A percentile compares a stretch with the other conserved stretches of the same genome.
These are phyloP conservation scores for Borostomias antarcticus DNA, from an alignment of 2,797 vertebrate genomes.

Conservation along the genomic window DNA sequence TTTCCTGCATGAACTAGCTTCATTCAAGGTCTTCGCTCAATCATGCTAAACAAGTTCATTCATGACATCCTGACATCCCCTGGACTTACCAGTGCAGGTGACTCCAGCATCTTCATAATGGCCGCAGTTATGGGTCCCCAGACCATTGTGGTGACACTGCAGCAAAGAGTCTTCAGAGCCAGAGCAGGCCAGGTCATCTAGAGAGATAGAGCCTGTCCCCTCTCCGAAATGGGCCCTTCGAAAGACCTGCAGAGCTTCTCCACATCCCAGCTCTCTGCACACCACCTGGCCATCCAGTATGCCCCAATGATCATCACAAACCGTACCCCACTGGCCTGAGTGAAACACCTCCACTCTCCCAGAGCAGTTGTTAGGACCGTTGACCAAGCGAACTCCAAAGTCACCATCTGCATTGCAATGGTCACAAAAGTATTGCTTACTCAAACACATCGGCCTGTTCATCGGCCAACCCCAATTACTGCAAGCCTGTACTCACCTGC, in stretches of 20 bases:
- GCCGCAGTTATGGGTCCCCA: constrained; percentile 4
- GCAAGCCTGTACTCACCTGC: constrained; percentile 28
- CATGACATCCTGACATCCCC: too few species aligned
- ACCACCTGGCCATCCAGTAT: constrained; percentile 33
- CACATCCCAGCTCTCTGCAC: constrained; percentile 45
- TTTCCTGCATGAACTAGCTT: too few species aligned
- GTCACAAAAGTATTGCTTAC: too few species aligned
- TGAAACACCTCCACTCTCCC: constrained; percentile 23
- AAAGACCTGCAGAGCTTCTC: neutral
- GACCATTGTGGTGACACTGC: neutral
- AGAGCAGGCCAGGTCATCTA: constrained; percentile 19
- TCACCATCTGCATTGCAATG: too few species aligned
- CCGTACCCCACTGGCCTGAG: constrained; percentile 19
- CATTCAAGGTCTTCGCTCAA: too few species aligned
- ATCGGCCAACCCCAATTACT: neutral
- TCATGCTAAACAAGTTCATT: too few species aligned
- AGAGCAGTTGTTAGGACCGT: neutral
- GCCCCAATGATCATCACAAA: constrained; percentile 32
- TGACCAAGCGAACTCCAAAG: neutral
- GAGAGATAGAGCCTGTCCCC: constrained; percentile 8
- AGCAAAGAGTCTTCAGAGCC: constrained; percentile 17
- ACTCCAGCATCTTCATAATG: constrained; percentile 28
- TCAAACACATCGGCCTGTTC: neutral
- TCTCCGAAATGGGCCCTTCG: constrained; percentile 18
- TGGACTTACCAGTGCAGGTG: constrained; percentile 27